Percentiles rank a stretch among this genome's conserved stretches.
These are phyloP conservation scores for Miichthys miiuy DNA, from an alignment of 2,797 vertebrate genomes.

Conservation along the genomic window DNA sequence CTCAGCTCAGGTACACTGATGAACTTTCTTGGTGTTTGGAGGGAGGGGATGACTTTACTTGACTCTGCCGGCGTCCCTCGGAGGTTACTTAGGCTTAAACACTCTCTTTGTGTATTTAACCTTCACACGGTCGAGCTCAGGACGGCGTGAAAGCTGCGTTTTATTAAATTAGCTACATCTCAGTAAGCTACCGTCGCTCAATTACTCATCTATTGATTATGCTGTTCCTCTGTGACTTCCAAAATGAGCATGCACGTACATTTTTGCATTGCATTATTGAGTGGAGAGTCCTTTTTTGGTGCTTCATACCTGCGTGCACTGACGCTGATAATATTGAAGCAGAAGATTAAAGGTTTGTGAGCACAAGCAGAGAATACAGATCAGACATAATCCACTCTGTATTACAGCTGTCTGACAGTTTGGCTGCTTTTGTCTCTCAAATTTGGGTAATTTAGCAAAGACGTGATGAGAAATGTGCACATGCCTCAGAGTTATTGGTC, in stretches of 20 bases:
- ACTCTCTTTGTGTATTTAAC: neutral
- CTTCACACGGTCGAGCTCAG: constrained; percentile 24
- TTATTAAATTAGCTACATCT: constrained; percentile 26
- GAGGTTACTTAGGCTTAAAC: neutral
- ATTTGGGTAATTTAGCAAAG: constrained; percentile 22
- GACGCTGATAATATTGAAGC: constrained; percentile 31
- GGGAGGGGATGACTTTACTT: neutral
- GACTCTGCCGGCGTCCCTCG: constrained; percentile 6
- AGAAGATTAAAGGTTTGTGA: constrained; percentile 26
- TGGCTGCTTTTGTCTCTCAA: constrained; percentile 16
- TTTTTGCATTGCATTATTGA: neutral
- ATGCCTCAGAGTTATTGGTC: neutral
- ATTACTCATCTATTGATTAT: constrained; percentile 34
- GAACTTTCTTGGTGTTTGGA: neutral
- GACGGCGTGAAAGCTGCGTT: neutral
- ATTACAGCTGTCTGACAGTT: neutral
- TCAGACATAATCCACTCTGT: constrained; percentile 23
- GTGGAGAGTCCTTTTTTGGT: neutral
- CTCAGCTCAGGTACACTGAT: neutral
- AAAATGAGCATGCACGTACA: neutral
- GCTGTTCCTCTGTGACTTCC: constrained; percentile 1
- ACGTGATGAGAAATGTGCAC: constrained; percentile 1
- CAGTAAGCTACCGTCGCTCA: constrained; percentile 4
- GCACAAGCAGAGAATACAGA: constrained; percentile 28
- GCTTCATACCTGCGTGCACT: constrained; percentile 1